Evolutionary conservation across 1,140 invertebrate genomes (phyloP).

Genomic region (Gyrodactylus bullatarudis): DNA sequence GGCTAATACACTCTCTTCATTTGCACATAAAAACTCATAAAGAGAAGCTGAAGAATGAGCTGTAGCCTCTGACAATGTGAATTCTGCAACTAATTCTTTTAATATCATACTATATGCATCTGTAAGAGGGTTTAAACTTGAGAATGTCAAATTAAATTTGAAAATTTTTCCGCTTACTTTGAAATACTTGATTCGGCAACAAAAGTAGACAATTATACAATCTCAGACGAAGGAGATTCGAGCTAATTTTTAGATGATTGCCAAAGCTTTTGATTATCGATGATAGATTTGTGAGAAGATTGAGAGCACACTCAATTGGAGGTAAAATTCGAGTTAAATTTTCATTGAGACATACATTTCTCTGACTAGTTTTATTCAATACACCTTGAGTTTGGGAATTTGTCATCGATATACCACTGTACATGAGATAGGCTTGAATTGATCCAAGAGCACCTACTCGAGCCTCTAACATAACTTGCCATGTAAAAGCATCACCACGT

Average conservation of each 20-base stretch:
- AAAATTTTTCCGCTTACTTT: slow-evolving; percentile 26
- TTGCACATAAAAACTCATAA: slow-evolving; percentile 47
- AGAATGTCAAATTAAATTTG: background rate
- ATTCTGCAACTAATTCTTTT: slow-evolving; percentile 60
- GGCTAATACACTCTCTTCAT: slow-evolving; percentile 37
- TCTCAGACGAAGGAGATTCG: slow-evolving; percentile 54
- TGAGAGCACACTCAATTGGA: slow-evolving; percentile 64
- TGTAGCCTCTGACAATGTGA: slow-evolving; percentile 66
- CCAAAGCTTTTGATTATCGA: slow-evolving; percentile 60
- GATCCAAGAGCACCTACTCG: slow-evolving; percentile 14
- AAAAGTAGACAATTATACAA: slow-evolving; percentile 55
- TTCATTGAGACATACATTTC: slow-evolving; percentile 35
- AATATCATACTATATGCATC: slow-evolving; percentile 19
- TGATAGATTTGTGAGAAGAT: slow-evolving; percentile 53
- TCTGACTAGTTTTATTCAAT: slow-evolving; percentile 18
- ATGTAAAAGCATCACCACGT: slow-evolving; percentile 81
- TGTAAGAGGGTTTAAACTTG: slow-evolving; percentile 8
- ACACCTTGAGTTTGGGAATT: slow-evolving; percentile 21
- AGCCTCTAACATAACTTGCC: slow-evolving; percentile 40
- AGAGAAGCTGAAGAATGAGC: slow-evolving; percentile 69
- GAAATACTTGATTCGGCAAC: slow-evolving; percentile 43
- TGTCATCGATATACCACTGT: slow-evolving; percentile 27
- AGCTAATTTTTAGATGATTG: slow-evolving; percentile 57
- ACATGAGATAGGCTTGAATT: slow-evolving; percentile 58
- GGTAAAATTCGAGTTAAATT: slow-evolving; percentile 47